Evolutionary conservation across 2,888 invertebrate genomes (phyloP), one percentile per base, ranked within the genome.

Genomic region (Ophion costatus): DNA sequence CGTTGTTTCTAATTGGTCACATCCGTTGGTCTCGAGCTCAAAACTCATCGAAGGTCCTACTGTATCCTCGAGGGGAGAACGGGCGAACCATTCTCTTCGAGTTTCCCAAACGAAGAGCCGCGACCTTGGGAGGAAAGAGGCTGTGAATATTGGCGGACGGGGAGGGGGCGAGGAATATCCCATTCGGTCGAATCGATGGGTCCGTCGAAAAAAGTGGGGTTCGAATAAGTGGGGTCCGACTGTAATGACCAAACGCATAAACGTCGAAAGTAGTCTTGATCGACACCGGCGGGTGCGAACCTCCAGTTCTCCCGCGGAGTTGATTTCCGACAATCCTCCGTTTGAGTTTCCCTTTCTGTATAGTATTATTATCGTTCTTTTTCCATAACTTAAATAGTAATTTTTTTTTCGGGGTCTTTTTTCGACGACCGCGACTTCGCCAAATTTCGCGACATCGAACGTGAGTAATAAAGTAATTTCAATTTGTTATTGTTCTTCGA

Each of bases 241-340:
- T 76, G 76, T 67, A 85, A 76, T 77, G 82, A 9, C 82, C 75
- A 66, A 82, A 82, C 59, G 70, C 66, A 79, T 64, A 73, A 82
- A 69, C 74, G 64, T 33, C 64, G 64, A 61, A 75, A 76, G 66
- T 76, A 82, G 82, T 84, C 70, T 64, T 64, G 82, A 79, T 78
- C 70, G 24, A 66, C 70, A 70, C 51, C 64, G 74, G 78, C 74
- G 79, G 79, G 71, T 66, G 51, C 75, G 20, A 24, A 67, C 76
- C 20, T 66, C 22, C 57, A 57, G 33, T 20, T 29, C 76, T 69
- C 17, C 59, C 24, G 17, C 22, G 24, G 20, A 17, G 14, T 29
- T 51, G 22, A 66, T 77, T 71, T 61, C n/a, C 66, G 24, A 63
- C n/a, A 24, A 71, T 33, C 11, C 17, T 22, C 17, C 1, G 24